Conservation (phyloP, 2,113 vertebrate species). For the Oxyura jamaicensis region DNA sequence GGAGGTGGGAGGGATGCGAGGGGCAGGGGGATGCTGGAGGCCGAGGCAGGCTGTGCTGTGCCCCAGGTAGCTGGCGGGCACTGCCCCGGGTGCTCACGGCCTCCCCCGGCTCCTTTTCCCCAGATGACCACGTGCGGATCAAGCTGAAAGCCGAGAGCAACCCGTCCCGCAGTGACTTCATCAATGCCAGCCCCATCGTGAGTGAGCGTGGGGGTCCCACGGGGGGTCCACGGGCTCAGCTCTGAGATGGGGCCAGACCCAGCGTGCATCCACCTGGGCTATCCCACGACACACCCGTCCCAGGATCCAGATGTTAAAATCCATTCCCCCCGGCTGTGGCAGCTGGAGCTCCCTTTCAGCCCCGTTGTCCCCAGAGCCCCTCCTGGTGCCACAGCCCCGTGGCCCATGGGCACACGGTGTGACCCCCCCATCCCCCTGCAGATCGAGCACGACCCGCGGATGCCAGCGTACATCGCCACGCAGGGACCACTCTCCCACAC, state of each 20-base stretch:
- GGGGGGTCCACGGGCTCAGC: not conserved
- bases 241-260: not conserved
- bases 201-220: constrained; percentile 55
- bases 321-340: not conserved
- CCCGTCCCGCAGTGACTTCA: constrained; percentile 90
- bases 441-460: constrained; percentile 96
- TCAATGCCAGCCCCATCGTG: constrained; percentile 96
- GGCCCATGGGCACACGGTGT: fast-evolving
- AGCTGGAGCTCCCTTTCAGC: not conserved
- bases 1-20: not conserved
- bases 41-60: fast-evolving
- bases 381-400: not conserved
- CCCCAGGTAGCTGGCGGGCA: not conserved
- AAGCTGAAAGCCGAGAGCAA: constrained; percentile 92
- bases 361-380: not conserved
- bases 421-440: constrained; percentile 38
- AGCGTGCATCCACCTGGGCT: not conserved
- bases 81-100: not conserved
- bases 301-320: not conserved
- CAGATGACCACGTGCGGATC: constrained; percentile 94
- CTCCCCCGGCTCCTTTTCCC: not conserved
- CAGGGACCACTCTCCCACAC: constrained; percentile 95
- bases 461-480: constrained; percentile 94
- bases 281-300: not conserved
- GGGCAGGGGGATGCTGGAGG: not conserved